Conservation (phyloP, 2,888 invertebrate genomes). For the Cryptophagus acutangulus region DNA sequence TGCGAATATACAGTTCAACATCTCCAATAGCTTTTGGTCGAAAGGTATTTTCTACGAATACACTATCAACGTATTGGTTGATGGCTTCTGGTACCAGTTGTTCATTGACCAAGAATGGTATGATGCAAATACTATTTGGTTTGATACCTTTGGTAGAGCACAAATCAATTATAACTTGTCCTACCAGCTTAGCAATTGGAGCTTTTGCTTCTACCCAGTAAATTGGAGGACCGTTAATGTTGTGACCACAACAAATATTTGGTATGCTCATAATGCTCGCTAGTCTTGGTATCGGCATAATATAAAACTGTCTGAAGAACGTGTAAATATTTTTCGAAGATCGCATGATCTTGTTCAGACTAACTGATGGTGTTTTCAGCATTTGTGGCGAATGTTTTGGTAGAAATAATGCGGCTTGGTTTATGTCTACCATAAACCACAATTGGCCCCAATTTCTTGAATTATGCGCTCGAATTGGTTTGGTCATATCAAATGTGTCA, state of each 20-base stretch:
- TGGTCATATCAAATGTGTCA: slow-evolving; percentile 15
- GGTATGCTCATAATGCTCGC: slow-evolving; percentile 31
- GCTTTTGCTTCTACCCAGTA: slow-evolving; percentile 36
- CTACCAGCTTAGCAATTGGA: slow-evolving; percentile 24
- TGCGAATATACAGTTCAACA: slow-evolving; percentile 38
- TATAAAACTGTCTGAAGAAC: slow-evolving; percentile 41
- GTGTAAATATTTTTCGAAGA: slow-evolving; percentile 40
- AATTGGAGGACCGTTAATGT: slow-evolving; percentile 39
- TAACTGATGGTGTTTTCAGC: slow-evolving; percentile 37
- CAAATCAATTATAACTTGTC: slow-evolving; percentile 40
- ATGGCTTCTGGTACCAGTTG: slow-evolving; percentile 33
- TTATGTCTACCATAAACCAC: slow-evolving; percentile 45
- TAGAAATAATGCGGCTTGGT: slow-evolving; percentile 42
- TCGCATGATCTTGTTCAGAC: slow-evolving; percentile 41
- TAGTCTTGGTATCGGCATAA: slow-evolving; percentile 34
- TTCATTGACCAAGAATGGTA: slow-evolving; percentile 40
- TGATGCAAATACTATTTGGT: slow-evolving; percentile 41
- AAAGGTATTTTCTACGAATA: slow-evolving; percentile 41
- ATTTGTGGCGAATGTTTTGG: slow-evolving; percentile 40
- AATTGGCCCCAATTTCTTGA: slow-evolving; percentile 37
- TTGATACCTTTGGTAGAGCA: slow-evolving; percentile 43
- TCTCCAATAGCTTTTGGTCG: slow-evolving; percentile 37
- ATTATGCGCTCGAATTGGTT: slow-evolving; percentile 23
- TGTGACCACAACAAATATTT: slow-evolving; percentile 35
- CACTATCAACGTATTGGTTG: slow-evolving; percentile 36